These are phyloP conservation scores for Drosophila recens DNA, from an alignment of 2,888 invertebrate genomes.

Conservation along the genomic window DNA sequence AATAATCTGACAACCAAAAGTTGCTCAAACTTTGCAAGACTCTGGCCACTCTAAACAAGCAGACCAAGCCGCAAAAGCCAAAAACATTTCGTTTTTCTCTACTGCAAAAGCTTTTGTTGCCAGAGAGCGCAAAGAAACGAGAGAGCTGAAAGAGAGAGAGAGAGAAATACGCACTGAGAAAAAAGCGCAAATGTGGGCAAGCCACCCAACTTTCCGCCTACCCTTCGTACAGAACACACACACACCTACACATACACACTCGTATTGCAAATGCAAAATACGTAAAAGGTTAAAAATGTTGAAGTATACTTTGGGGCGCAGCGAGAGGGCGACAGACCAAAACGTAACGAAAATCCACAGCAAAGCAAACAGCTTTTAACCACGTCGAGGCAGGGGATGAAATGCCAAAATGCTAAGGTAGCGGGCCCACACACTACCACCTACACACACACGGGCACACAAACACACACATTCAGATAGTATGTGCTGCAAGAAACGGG, in stretches of 20 bases:
- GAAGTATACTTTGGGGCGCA: constrained; percentile 54
- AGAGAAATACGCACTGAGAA: constrained; percentile 55
- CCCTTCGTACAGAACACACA: not conserved
- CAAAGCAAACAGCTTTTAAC: constrained; percentile 73
- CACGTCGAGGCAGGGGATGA: constrained; percentile 39
- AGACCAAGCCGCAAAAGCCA: constrained; percentile 65
- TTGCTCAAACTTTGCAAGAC: constrained; percentile 49
- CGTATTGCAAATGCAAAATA: constrained; percentile 69
- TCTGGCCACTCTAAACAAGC: constrained; percentile 72
- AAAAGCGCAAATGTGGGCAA: constrained; percentile 58
- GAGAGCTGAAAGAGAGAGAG: constrained; percentile 12
- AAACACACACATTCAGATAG: constrained; percentile 13
- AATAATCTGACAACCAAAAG: constrained; percentile 38
- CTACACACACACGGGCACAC: constrained; percentile 1
- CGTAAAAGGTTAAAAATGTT: constrained; percentile 59
- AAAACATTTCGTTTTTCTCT: constrained; percentile 72
- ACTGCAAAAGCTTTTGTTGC: constrained; percentile 73
- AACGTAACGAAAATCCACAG: constrained; percentile 75
- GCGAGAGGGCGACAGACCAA: constrained; percentile 39
- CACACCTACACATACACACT: constrained; percentile 22
- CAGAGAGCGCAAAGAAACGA: constrained; percentile 24
- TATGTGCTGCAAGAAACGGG: constrained; percentile 31
- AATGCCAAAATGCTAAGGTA: constrained; percentile 51
- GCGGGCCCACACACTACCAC: constrained; percentile 5
- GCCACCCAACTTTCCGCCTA: constrained; percentile 23